Conservation (phyloP, 2,888 invertebrate species). For the Galeopsomyia nigrocyanea region DNA sequence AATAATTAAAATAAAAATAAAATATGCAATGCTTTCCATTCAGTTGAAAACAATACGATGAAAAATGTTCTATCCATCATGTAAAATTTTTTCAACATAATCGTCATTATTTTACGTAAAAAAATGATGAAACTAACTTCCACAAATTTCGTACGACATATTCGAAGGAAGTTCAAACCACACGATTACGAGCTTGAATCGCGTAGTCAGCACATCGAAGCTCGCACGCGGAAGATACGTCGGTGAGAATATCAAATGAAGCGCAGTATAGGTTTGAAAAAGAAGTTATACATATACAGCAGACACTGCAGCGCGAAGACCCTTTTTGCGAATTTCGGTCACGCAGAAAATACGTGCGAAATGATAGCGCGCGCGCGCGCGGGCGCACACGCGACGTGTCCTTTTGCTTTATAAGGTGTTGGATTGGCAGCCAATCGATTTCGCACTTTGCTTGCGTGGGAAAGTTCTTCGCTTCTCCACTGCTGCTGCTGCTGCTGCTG, state of each 20-base stretch:
- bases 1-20: too few species aligned
- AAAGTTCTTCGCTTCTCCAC: slow-evolving; percentile 20
- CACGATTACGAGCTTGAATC: not conserved
- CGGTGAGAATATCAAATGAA: slow-evolving; percentile 62
- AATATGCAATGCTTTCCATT: too few species aligned
- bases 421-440: slow-evolving; percentile 47
- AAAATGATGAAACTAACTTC: too few species aligned
- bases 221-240: slow-evolving; percentile 62
- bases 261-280: slow-evolving; percentile 39
- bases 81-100: too few species aligned
- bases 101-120: too few species aligned
- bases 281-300: slow-evolving; percentile 11
- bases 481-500: not conserved
- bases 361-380: slow-evolving; percentile 50
- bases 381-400: slow-evolving; percentile 10
- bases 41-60: too few species aligned
- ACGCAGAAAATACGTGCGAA: slow-evolving; percentile 66
- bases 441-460: slow-evolving; percentile 41
- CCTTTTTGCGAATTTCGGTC: slow-evolving; percentile 57
- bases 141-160: too few species aligned
- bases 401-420: slow-evolving; percentile 47
- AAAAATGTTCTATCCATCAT: too few species aligned
- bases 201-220: slow-evolving; percentile 7
- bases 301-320: not conserved
- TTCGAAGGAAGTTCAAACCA: not conserved